A percentile compares a stretch with the other conserved stretches of the same genome.
phyloP scores from a whole-genome alignment of 37 sponge, comb jelly and placozoan species.

The Halisarca cf. caerulea region DNA sequence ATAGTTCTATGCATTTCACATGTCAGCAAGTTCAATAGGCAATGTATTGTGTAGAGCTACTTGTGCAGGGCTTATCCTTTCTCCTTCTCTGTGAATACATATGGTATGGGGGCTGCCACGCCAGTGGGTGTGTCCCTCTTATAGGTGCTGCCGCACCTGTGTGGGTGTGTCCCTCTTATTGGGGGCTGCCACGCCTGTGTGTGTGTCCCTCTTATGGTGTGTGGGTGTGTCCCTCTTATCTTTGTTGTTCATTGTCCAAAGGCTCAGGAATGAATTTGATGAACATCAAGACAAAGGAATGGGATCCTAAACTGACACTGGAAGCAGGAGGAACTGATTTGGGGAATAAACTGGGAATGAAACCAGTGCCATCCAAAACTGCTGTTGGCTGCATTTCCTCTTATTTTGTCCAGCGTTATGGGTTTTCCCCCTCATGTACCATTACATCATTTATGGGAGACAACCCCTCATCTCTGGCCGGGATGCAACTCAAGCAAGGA shows the following conservation, averaged over 20 bases:
- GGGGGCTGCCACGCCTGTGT: too few relatives aligned
- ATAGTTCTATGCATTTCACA: too few relatives aligned
- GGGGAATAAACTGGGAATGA: constrained; percentile 54
- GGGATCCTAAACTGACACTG: constrained; percentile 40
- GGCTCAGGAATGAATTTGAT: constrained; percentile 98
- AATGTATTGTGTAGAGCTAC: too few relatives aligned
- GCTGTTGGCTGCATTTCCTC: constrained; percentile 67
- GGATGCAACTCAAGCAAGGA: constrained; percentile 77
- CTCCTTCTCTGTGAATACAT: too few relatives aligned
- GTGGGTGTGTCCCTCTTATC: not conserved
- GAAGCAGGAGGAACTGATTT: constrained; percentile 67
- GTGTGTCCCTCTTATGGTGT: too few relatives aligned
- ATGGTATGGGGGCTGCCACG: too few relatives aligned
- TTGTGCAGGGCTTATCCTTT: too few relatives aligned
- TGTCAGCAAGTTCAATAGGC: too few relatives aligned
- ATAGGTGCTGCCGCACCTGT: too few relatives aligned
- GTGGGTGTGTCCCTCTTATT: too few relatives aligned
- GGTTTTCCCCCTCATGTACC: constrained; percentile 70
- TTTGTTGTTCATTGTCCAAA: not conserved
- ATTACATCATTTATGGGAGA: constrained; percentile 92
- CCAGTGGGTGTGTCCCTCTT: too few relatives aligned
- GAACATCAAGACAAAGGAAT: constrained; percentile 77
- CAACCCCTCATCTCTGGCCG: constrained; percentile 92
- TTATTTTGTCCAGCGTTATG: constrained; percentile 76
- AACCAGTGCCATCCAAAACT: constrained; percentile 71